These are phyloP conservation scores for Campopleginae sp. DNA, from an alignment of 2,888 invertebrate species.

Conservation along the genomic window DNA sequence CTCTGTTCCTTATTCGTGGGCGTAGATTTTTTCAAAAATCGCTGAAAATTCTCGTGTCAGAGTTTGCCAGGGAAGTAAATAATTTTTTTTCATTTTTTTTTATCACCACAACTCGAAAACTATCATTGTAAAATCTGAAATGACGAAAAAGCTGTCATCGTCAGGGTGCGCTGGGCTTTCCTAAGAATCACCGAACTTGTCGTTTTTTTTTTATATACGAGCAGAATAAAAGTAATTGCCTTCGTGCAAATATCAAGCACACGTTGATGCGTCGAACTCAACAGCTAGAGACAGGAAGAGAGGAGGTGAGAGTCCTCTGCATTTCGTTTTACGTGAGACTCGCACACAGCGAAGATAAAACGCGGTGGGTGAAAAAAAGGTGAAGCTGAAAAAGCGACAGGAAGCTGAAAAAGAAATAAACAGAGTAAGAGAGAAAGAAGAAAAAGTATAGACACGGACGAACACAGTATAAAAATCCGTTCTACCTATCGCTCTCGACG, in stretches of 20 bases:
- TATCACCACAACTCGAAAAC: not conserved
- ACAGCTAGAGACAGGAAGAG: slow-evolving; percentile 36
- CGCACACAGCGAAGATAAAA: slow-evolving; percentile 9
- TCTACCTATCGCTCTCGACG: slow-evolving; percentile 46
- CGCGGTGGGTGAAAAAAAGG: slow-evolving; percentile 32
- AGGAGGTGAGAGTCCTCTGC: slow-evolving; percentile 48
- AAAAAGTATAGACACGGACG: slow-evolving; percentile 16
- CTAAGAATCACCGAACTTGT: slow-evolving; percentile 20
- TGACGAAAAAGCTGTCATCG: not conserved
- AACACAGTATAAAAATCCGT: slow-evolving; percentile 44
- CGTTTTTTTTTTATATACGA: not conserved
- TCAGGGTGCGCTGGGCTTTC: slow-evolving; percentile 29
- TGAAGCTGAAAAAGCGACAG: slow-evolving; percentile 9
- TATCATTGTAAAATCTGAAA: not conserved
- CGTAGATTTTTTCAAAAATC: not conserved
- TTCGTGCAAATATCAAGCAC: slow-evolving; percentile 2
- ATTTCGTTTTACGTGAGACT: slow-evolving; percentile 46
- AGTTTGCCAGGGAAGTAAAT: not conserved
- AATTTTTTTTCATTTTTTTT: not conserved
- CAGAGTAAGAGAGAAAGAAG: not conserved
- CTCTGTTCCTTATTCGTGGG: not conserved
- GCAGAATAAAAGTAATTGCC: not conserved
- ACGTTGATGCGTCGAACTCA: slow-evolving; percentile 33
- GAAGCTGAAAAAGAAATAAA: slow-evolving; percentile 11
- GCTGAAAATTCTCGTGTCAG: not conserved